Conservation (phyloP, 2,888 invertebrate genomes). For the Iselma pallidipennis region DNA sequence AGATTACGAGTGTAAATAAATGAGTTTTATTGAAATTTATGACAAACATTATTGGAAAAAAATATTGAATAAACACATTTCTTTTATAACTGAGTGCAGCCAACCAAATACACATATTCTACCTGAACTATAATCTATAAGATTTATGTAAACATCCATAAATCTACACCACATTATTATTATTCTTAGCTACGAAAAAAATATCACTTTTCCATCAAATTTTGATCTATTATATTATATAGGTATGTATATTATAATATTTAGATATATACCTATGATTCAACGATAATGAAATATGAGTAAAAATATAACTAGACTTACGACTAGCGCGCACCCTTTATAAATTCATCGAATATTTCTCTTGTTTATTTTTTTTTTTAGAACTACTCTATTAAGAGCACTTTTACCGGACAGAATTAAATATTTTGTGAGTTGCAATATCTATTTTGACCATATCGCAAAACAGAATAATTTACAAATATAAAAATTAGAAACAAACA, state of each 20-base stretch:
- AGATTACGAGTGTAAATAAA: background rate
- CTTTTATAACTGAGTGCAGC: background rate
- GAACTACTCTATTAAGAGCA: conserved; percentile 55
- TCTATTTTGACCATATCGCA: too few relatives aligned
- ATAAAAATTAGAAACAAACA: too few relatives aligned
- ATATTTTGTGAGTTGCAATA: conserved; percentile 34
- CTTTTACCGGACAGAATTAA: conserved; percentile 54
- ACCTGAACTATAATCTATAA: too few relatives aligned
- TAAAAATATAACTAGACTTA: conserved; percentile 34
- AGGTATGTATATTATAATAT: conserved; percentile 11
- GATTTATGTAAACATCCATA: too few relatives aligned
- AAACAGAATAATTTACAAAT: too few relatives aligned
- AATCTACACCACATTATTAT: background rate
- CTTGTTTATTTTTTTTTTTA: conserved; percentile 32
- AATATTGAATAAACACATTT: background rate
- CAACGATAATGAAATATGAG: background rate
- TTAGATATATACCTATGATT: background rate
- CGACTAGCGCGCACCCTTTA: conserved; percentile 42
- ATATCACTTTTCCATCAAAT: conserved; percentile 19
- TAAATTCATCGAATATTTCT: too few relatives aligned
- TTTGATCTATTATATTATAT: conserved; percentile 13
- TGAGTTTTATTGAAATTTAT: background rate
- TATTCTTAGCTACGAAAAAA: conserved; percentile 10
- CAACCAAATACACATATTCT: background rate
- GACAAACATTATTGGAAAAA: background rate